phyloP scores from a whole-genome alignment of 2,888 invertebrate species.

The Lithodes maja region DNA sequence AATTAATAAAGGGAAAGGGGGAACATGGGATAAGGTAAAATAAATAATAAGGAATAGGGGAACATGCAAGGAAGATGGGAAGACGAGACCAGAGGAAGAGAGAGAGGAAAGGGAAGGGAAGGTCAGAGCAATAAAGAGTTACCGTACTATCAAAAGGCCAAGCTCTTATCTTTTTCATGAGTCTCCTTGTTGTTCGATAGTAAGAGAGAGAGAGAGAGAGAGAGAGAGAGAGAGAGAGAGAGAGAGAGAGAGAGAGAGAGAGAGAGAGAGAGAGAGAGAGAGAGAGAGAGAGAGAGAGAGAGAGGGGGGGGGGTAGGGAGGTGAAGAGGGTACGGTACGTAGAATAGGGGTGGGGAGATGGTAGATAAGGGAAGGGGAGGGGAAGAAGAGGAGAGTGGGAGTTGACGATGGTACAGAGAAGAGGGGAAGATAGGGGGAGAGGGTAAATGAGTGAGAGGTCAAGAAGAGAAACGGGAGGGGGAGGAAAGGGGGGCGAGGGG shows the following conservation, averaged over 20 bases:
- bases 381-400: not conserved
- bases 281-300: not conserved
- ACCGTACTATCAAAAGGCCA: too few species aligned
- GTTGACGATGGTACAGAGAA: not conserved
- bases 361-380: not conserved
- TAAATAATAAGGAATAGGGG: not conserved
- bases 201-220: not conserved
- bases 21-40: not conserved
- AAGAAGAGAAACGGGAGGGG: not conserved
- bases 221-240: not conserved
- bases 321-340: not conserved
- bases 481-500: constrained; percentile 6
- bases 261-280: not conserved
- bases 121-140: not conserved
- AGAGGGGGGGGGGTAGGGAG: not conserved
- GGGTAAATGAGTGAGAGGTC: not conserved
- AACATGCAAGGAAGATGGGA: not conserved
- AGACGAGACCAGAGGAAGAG: not conserved
- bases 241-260: not conserved
- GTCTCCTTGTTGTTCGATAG: not conserved
- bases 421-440: not conserved
- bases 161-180: too few species aligned
- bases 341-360: not conserved
- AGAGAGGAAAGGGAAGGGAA: not conserved
- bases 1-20: not conserved